Evolutionary conservation across 2,797 vertebrate genomes (phyloP).

Genomic region (Hippocampus kuda): DNA sequence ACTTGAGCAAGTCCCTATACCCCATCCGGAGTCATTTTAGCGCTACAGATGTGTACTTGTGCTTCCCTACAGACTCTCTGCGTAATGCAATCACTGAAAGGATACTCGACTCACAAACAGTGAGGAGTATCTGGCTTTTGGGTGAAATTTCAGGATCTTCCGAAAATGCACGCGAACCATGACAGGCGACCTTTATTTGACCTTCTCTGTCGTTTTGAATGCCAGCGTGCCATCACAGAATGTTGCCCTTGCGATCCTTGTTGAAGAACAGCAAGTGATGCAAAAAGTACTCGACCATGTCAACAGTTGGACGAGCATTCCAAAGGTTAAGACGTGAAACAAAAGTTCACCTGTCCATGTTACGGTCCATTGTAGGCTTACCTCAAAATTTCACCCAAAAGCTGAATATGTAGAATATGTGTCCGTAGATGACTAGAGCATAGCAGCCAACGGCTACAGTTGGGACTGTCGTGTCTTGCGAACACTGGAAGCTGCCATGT

Average conservation of each 20-base stretch:
- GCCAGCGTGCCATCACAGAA: not conserved
- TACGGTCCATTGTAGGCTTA: not conserved
- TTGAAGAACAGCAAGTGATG: not conserved
- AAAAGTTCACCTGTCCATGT: not conserved
- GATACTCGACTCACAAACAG: conserved; percentile 6
- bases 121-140: not conserved
- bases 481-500: conserved; percentile 63
- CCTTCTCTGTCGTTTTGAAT: not conserved
- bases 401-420: conserved; percentile 1
- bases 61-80: conserved; percentile 59
- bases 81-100: conserved; percentile 69
- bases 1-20: conserved; percentile 35
- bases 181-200: not conserved
- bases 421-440: conserved; percentile 42
- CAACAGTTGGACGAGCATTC: not conserved
- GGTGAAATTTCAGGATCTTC: not conserved
- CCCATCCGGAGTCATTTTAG: conserved; percentile 48
- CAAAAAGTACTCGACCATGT: not conserved
- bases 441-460: conserved; percentile 42
- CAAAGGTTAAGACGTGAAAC: not conserved
- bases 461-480: conserved; percentile 34
- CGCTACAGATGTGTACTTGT: conserved; percentile 45
- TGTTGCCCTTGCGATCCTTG: not conserved
- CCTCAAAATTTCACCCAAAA: not conserved
- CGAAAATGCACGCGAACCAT: not conserved